Base-by-base conservation (phyloP, 2,888 invertebrate species). In the Himalopsyche anomala region DNA sequence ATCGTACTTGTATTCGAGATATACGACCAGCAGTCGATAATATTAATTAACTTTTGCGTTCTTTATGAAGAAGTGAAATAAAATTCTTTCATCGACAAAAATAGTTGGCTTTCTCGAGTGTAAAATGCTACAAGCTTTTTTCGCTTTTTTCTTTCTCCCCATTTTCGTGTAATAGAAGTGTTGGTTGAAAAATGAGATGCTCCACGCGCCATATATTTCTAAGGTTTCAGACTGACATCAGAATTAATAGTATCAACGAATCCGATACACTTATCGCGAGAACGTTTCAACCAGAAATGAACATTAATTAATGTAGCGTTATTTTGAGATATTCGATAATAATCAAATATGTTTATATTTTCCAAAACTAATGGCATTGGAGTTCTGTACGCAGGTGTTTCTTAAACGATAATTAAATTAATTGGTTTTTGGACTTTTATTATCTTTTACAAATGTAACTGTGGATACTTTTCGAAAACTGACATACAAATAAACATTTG, bases 151-250 rank as follows among this genome's bases (percentile, higher is more conserved):
- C 74, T 74, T 74, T 74, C 74, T 36, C 74, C 8, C 74, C 36
- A 15, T 74, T 12, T 74, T 74, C 74, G 74, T 36, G 74, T 36
- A 74, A 74, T 74, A 74, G 38, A 74, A 74, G 74, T 74, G 74
- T 36, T 74, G 74, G 74, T 74, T 74, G 74, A 74, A 74, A 74
- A 74, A 74, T 74, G 74, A 74, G 74, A 74, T 38, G 38, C 74
- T 74, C 74, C 15, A 74, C 74, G 74, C 74, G 36, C 74, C 74
- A 74, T 74, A 74, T 74, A 74, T 74, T 74, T 74, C 74, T 74
- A n/a, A 74, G 74, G 74, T 74, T 74, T 74, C 74, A 74, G 36
- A 74, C 74, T 74, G 74, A 74, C 74, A 74, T 36, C 74, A 36
- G 36, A 74, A 74, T 74, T 74, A 74, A 74, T 74, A 74, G 74